phyloP scores from a whole-genome alignment of 2,888 invertebrate species.

The Athripsodes cinereus region DNA sequence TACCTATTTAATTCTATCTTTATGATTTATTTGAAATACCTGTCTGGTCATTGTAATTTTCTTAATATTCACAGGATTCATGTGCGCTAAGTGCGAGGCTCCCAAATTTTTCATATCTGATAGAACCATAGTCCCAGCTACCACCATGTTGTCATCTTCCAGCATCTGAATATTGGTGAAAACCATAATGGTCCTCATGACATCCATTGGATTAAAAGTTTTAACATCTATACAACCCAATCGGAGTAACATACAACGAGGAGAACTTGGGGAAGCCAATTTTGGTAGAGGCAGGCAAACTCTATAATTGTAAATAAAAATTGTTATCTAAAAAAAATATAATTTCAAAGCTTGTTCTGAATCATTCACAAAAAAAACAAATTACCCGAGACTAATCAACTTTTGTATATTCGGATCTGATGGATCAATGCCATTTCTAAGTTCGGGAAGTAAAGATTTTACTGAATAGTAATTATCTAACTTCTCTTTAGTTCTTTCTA shows the following conservation, averaged over 20 bases:
- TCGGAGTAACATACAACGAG: slow-evolving; percentile 47
- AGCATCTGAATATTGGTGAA: slow-evolving; percentile 41
- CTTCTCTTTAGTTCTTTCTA: slow-evolving; percentile 58
- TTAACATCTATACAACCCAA: slow-evolving; percentile 45
- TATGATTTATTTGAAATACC: slow-evolving; percentile 32
- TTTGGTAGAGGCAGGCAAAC: slow-evolving; percentile 33
- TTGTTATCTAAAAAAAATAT: too few relatives aligned
- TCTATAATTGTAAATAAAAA: too few relatives aligned
- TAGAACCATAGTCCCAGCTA: slow-evolving; percentile 43
- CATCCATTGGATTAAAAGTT: slow-evolving; percentile 35
- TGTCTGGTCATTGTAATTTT: slow-evolving; percentile 42
- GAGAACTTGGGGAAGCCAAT: slow-evolving; percentile 34
- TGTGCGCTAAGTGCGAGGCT: slow-evolving; percentile 46
- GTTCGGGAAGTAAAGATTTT: slow-evolving; percentile 15
- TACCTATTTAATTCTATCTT: too few relatives aligned
- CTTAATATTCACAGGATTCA: slow-evolving; percentile 48
- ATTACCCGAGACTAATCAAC: slow-evolving; percentile 13
- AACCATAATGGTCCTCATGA: slow-evolving; percentile 33
- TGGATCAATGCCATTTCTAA: slow-evolving; percentile 14
- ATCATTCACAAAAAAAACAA: too few relatives aligned
- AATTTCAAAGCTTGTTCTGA: too few relatives aligned
- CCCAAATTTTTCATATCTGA: slow-evolving; percentile 47
- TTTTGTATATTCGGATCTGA: slow-evolving; percentile 10
- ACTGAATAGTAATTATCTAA: slow-evolving; percentile 49
- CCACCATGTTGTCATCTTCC: slow-evolving; percentile 47